Evolutionary conservation across 2,113 vertebrate species (phyloP).

Genomic region (Oxygymnocypris stewartii): DNA sequence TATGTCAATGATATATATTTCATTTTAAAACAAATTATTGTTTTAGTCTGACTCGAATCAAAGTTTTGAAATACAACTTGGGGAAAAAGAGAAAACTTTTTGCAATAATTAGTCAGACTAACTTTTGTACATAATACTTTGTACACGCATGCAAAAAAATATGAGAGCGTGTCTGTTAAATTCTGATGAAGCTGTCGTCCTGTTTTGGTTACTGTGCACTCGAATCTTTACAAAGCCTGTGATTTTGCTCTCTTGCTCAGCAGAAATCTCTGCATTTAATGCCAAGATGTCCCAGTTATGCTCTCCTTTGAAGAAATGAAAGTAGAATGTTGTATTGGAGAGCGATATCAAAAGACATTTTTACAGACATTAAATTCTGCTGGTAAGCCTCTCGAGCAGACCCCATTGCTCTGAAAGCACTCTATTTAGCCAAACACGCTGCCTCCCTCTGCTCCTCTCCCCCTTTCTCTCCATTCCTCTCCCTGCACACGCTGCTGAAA

Average conservation of each 20-base stretch:
- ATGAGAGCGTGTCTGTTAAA: conserved; percentile 1
- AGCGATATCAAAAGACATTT: conserved; percentile 9
- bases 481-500: conserved; percentile 27
- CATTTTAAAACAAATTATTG: background rate
- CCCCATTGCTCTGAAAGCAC: conserved; percentile 49
- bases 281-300: conserved; percentile 40
- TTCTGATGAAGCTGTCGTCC: background rate
- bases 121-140: background rate
- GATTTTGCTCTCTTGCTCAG: conserved; percentile 34
- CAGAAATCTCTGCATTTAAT: conserved; percentile 33
- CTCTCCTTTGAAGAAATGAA: conserved; percentile 46
- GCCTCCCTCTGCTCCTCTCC: conserved; percentile 17
- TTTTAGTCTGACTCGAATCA: background rate
- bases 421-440: conserved; percentile 46
- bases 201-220: conserved; percentile 14
- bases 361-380: conserved; percentile 47
- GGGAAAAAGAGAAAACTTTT: background rate
- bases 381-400: conserved; percentile 45
- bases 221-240: conserved; percentile 7
- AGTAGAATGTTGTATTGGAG: background rate
- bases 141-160: background rate
- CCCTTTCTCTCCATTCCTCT: conserved; percentile 9
- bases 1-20: background rate
- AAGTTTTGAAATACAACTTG: background rate
- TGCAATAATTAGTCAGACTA: background rate